These are phyloP conservation scores for Cydia amplana DNA, from an alignment of 1,140 invertebrate genomes.

Conservation along the genomic window DNA sequence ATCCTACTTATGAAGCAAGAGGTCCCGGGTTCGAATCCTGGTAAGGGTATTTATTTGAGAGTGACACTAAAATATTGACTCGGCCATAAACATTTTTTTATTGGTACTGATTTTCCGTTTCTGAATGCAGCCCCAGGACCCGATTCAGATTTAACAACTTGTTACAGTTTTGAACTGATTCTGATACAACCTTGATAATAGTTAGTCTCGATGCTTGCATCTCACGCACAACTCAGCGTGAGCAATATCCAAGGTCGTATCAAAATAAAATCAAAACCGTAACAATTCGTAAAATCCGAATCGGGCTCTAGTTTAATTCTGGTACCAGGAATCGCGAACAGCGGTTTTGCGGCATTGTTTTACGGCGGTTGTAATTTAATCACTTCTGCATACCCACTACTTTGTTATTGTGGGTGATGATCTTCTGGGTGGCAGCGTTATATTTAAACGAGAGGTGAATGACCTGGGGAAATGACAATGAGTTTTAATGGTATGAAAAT, in stretches of 20 bases:
- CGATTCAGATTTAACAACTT: too few relatives aligned
- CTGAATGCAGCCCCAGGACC: too few relatives aligned
- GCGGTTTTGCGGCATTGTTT: slow-evolving; percentile 48
- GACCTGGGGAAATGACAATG: slow-evolving; percentile 21
- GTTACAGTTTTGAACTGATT: too few relatives aligned
- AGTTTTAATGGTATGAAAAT: not conserved
- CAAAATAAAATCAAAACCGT: not conserved
- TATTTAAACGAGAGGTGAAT: slow-evolving; percentile 24
- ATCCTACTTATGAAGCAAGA: too few relatives aligned
- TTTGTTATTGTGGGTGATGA: slow-evolving; percentile 43
- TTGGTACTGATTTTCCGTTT: too few relatives aligned
- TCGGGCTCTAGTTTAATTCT: slow-evolving; percentile 37
- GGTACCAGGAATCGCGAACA: slow-evolving; percentile 40
- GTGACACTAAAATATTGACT: too few relatives aligned
- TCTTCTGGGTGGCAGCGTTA: slow-evolving; percentile 32
- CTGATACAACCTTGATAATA: too few relatives aligned
- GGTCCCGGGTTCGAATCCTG: too few relatives aligned
- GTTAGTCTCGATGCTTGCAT: too few relatives aligned
- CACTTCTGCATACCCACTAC: slow-evolving; percentile 44
- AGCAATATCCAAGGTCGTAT: not conserved
- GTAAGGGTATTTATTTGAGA: too few relatives aligned
- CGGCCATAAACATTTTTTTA: too few relatives aligned
- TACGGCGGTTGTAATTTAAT: slow-evolving; percentile 50
- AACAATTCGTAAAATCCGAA: not conserved
- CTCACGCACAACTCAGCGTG: too few relatives aligned